Percentiles rank a stretch among this genome's conserved stretches.
These are phyloP conservation scores for Petaurus breviceps DNA, from an alignment of 2,113 vertebrate species.

Conservation along the genomic window DNA sequence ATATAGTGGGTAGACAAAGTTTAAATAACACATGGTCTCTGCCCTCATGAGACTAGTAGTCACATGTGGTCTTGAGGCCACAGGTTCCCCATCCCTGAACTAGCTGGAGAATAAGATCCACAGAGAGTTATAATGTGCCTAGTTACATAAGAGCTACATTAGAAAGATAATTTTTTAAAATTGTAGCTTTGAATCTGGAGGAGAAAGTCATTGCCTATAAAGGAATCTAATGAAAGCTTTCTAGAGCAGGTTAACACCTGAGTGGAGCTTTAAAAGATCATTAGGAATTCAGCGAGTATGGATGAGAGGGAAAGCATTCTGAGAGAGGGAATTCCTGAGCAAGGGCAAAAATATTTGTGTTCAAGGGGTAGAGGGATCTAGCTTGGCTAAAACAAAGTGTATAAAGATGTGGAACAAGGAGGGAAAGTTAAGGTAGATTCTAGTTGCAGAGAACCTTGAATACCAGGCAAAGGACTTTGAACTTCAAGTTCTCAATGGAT, in stretches of 20 bases:
- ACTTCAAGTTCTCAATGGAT: background rate
- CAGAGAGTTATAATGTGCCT: background rate
- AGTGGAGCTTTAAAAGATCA: background rate
- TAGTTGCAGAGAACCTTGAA: background rate
- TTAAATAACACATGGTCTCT: background rate
- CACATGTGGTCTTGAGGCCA: no score
- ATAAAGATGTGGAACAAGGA: background rate
- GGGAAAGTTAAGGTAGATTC: background rate
- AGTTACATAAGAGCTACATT: background rate
- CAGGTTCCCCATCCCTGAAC: no score
- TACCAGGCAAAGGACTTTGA: background rate
- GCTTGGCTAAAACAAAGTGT: background rate
- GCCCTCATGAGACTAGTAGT: background rate
- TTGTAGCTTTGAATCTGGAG: background rate
- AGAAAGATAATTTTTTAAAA: background rate
- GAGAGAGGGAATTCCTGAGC: background rate
- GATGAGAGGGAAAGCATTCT: background rate
- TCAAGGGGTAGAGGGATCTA: background rate
- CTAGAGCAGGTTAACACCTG: background rate
- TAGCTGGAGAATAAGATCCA: background rate
- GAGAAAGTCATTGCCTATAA: background rate
- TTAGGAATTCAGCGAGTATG: background rate
- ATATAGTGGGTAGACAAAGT: background rate
- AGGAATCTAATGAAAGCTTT: background rate
- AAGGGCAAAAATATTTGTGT: background rate